Base-by-base conservation (phyloP, 2,888 invertebrate genomes). In the Druceiella hillmani region DNA sequence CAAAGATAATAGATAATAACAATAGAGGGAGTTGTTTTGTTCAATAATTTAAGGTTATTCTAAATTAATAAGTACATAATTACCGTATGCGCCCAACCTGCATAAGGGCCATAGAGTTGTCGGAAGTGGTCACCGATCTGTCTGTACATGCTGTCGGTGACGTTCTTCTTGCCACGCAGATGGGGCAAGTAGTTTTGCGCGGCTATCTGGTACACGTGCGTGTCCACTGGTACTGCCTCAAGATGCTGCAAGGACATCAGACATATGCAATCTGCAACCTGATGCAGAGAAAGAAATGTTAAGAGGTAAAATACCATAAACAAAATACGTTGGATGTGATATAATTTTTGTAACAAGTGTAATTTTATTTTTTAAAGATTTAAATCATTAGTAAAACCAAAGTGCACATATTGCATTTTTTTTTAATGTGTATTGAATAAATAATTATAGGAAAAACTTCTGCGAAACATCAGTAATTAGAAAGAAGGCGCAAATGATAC, bases 191-290 rank as follows among this genome's bases (percentile, higher is more conserved):
- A 95, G 51, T 81, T 75, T 40, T 79, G 71, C 11, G 81, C 76
- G 0, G 93, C 93, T 48, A 98, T 84, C 68, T 94, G 89, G 62
- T 85, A 90, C 14, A 99, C 89, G 56, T 99, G 98, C 0, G 95
- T 95, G 62, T 99, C 98, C 0, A 98, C 87, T 1, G 98, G 98
- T 36, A 99, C 79, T 0, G 94, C 83, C 51, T 85, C 79, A 33
- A 89, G 62, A 57, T 97, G 90, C 38, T 86, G 84, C 33, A 99
- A 61, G 0, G 95, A 93, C 97, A 99, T 98, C 12, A 99, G 74
- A 57, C 92, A 93, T 50, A 99, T 87, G 62, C 98, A 99, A 64
- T 99, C 98, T 0, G 98, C 94, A 11, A 99, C 91, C 87, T 89
- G 52, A 22, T 59, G 59, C 46, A 43, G 43, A 42, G 36, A 27